Percentiles rank a stretch among this genome's conserved stretches.
phyloP scores from a whole-genome alignment of 2,113 vertebrate genomes.

The Vanacampus margaritifer region DNA sequence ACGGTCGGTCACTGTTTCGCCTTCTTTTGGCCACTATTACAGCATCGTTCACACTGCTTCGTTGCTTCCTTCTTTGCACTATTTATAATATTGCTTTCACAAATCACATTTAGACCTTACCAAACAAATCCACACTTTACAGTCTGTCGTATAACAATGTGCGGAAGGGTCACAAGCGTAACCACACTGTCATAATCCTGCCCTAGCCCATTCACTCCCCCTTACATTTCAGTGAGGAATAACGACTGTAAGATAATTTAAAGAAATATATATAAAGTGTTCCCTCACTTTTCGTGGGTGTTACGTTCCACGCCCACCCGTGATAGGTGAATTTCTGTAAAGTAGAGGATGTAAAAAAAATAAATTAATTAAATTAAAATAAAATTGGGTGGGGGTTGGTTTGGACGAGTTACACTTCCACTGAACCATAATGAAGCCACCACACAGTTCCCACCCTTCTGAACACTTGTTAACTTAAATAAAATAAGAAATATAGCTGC shows the following conservation, averaged over 20 bases:
- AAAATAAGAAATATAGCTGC: too few relatives aligned
- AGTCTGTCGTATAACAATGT: neutral
- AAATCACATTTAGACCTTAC: neutral
- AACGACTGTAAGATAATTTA: neutral
- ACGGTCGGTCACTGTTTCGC: neutral
- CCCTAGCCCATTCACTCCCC: neutral
- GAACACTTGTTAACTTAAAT: too few relatives aligned
- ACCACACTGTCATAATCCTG: neutral
- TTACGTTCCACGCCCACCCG: too few relatives aligned
- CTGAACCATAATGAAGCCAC: too few relatives aligned
- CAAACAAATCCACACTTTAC: neutral
- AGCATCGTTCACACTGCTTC: slow-evolving; percentile 1
- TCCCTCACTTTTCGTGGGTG: too few relatives aligned
- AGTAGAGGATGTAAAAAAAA: too few relatives aligned
- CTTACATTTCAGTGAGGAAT: too few relatives aligned
- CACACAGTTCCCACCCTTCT: too few relatives aligned
- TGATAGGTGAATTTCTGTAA: too few relatives aligned
- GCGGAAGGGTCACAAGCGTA: neutral
- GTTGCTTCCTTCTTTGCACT: neutral
- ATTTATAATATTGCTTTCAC: slow-evolving; percentile 14
- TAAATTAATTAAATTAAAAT: too few relatives aligned
- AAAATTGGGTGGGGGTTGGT: too few relatives aligned
- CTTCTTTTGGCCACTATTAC: slow-evolving; percentile 19
- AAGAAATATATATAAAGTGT: neutral
- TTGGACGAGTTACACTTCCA: too few relatives aligned